Base-by-base conservation (phyloP, 2,888 invertebrate genomes). In the Acleris cristana region DNA sequence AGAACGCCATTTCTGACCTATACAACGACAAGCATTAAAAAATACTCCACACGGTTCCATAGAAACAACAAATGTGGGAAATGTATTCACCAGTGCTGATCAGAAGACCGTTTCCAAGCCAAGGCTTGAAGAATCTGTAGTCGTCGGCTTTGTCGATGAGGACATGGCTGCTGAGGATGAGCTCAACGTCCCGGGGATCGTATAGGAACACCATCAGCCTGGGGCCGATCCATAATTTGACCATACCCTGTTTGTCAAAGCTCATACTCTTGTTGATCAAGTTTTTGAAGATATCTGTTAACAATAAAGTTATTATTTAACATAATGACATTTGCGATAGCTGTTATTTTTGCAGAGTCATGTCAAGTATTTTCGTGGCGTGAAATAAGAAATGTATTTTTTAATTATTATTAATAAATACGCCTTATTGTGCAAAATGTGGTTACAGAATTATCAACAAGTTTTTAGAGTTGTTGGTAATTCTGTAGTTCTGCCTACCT, bases 1-100 rank as follows among this genome's bases (percentile, higher is more conserved):
- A 21, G 96, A 95, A 60, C 96, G 94, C 97, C 97, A 97, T 94
- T 96, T 97, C 76, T 95, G 95, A 80, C 96, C 96, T 96, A 77
- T 18, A 78, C 45, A 49, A 55, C 4, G 16, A 23, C 45, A 26
- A 44, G 34, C 3, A 12, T 51, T 34, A 30, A 7, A 26, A 18
- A 44, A 23, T 18, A 4, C 4, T 6, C 2, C 3, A 23, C 5
- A n/a, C 3, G 44, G 21, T 23, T 18, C 12, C 6, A n/a, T n/a
- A 7, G 0, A 23, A 19, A 23, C 40, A 10, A 3, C 3, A 12
- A 10, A 8, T 18, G 3, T n/a, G n/a, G 10, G 16, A 19, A 3
- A 30, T 30, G 63, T 48, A 83, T 84, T 84, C 83, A 95, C 97
- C 97, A 73, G 96, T 95, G 76, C 96, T 96, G 79, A 97, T 96